phyloP scores from a whole-genome alignment of 2,888 invertebrate species.

The Bombylius discolor region DNA sequence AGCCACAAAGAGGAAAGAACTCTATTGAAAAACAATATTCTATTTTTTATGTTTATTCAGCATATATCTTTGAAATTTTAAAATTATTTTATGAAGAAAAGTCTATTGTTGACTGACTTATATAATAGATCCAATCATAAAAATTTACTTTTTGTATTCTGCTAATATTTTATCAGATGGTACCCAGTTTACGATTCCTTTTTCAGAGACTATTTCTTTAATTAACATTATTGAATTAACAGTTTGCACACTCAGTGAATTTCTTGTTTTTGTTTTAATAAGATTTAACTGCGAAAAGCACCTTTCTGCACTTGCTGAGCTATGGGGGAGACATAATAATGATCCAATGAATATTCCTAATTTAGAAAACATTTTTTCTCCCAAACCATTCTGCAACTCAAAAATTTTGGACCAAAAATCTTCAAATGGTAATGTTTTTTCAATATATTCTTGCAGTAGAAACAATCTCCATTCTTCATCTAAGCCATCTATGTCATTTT shows the following conservation, averaged over 20 bases:
- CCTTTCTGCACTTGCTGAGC: neutral
- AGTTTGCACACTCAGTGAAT: neutral
- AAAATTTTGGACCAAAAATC: constrained; percentile 1
- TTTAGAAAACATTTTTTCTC: neutral
- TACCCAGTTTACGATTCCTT: too few species aligned
- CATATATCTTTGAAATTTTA: too few species aligned
- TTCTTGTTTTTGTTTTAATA: neutral
- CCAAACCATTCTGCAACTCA: neutral
- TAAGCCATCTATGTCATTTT: neutral
- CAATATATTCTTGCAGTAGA: neutral
- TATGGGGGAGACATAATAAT: neutral
- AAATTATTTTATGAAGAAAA: too few species aligned
- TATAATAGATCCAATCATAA: too few species aligned
- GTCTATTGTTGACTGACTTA: too few species aligned
- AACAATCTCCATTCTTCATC: neutral
- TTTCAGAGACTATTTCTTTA: neutral
- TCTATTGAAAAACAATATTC: too few species aligned
- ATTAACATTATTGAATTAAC: neutral
- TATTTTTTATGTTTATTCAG: too few species aligned
- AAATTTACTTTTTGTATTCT: too few species aligned
- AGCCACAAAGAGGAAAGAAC: too few species aligned
- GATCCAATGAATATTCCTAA: neutral
- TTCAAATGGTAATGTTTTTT: neutral
- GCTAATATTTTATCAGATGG: too few species aligned
- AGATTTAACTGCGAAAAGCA: neutral